Evolutionary conservation across 2,888 invertebrate genomes (phyloP), one percentile per base, ranked within the genome.

Genomic region (Platycheirus albimanus): DNA sequence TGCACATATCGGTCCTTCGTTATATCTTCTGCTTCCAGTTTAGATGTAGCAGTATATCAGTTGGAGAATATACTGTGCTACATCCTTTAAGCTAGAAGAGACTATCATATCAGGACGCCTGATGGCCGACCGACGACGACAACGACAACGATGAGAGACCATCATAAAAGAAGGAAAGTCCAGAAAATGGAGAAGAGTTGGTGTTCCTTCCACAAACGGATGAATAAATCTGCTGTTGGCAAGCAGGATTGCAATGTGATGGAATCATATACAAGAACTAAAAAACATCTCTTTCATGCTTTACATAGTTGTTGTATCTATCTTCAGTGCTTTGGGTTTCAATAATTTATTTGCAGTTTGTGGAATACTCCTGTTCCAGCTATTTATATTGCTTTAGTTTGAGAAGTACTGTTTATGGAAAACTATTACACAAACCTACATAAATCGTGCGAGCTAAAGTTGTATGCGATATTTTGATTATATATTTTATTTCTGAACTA

Each of bases 1-100:
- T 17, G 28, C 64, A 71, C 75, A 80, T 41, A 66, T 77, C 77
- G 77, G 71, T 76, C 61, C 54, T 67, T 67, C 49, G 61, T 56
- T 51, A 83, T 72, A 83, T 83, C 77, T 67, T 67, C 36, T 49
- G 63, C 45, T 49, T 70, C 17, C 33, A 54, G 54, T 38, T 36
- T 33, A 43, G 24, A 13, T 20, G 49, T 36, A 49, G 49, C 24
- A 56, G 28, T 38, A 54, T 24, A 17, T 56, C 30, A 10, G 49
- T 30, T 43, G 28, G 61, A 30, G 17, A 43, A 61, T 61, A 41
- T 6, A 28, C 24, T 49, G 4, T n/a, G 30, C 13, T 41, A 13
- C 38, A 41, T 30, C 30, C 4, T 19, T 15, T 4, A 10, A n/a
- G 11, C 28, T 15, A 15, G 43, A 24, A 11, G 17, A 43, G 58